A percentile compares a stretch with the other conserved stretches of the same genome.
These are phyloP conservation scores for Osmoderma eremita DNA, from an alignment of 2,888 invertebrate species.

Conservation along the genomic window DNA sequence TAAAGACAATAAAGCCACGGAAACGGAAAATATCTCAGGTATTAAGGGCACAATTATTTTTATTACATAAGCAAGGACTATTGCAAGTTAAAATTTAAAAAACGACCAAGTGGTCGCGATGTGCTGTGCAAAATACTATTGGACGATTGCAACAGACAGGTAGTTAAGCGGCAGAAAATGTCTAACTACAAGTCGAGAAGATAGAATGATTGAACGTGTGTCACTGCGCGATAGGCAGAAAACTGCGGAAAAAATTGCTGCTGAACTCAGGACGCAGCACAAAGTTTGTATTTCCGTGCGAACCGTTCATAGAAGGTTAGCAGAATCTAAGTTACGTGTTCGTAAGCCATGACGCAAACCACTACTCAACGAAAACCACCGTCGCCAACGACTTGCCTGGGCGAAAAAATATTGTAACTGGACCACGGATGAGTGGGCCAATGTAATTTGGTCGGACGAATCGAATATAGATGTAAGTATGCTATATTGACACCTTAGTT, in stretches of 20 bases:
- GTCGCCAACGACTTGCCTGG: not conserved
- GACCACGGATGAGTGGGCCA: not conserved
- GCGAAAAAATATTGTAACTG: conserved; percentile 1
- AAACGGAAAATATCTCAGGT: too few species aligned
- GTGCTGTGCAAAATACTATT: too few species aligned
- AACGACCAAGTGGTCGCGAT: too few species aligned
- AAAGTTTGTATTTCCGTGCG: not conserved
- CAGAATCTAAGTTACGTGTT: not conserved
- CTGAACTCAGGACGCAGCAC: too few species aligned
- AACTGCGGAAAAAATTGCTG: not conserved
- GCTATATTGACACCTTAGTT: not conserved
- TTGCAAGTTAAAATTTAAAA: too few species aligned
- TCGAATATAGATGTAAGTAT: not conserved
- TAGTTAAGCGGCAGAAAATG: too few species aligned
- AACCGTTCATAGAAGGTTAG: too few species aligned
- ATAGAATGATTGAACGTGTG: not conserved
- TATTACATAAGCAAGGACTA: not conserved
- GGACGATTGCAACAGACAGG: too few species aligned
- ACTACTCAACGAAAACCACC: not conserved
- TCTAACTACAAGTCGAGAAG: not conserved
- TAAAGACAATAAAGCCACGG: not conserved
- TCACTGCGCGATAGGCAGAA: not conserved
- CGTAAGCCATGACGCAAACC: not conserved
- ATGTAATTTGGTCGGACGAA: not conserved
- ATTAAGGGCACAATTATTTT: not conserved